Percentiles rank a stretch among this genome's conserved stretches.
Conservation (phyloP, 2,797 vertebrate species). For the Oreochromis mossambicus region DNA sequence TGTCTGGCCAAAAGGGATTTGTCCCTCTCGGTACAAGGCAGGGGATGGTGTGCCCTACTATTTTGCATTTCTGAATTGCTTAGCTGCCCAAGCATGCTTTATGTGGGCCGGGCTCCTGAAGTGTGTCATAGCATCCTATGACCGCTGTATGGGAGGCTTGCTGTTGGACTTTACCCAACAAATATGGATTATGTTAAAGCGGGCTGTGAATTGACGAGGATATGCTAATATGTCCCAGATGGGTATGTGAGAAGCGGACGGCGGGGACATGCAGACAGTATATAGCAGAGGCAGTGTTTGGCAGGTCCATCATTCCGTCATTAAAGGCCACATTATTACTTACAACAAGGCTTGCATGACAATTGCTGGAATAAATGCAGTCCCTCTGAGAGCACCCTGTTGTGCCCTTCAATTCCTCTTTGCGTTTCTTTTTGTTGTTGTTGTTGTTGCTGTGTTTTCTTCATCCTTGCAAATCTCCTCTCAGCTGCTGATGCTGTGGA, state of each 20-base stretch:
- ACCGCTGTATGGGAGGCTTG: slow-evolving; percentile 82
- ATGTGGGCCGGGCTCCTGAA: slow-evolving; percentile 82
- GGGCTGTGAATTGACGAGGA: slow-evolving; percentile 93
- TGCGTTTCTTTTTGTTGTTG: slow-evolving; percentile 29
- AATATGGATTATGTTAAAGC: slow-evolving; percentile 99
- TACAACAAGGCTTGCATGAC: slow-evolving; percentile 96
- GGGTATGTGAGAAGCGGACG: slow-evolving; percentile 86
- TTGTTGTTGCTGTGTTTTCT: slow-evolving; percentile 24
- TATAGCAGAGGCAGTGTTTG: slow-evolving; percentile 94
- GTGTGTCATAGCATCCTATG: slow-evolving; percentile 92
- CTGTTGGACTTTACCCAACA: slow-evolving; percentile 97
- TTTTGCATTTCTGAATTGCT: slow-evolving; percentile 99
- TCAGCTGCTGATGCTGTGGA: slow-evolving; percentile 59
- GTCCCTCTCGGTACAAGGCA: slow-evolving; percentile 87
- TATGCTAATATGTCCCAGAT: slow-evolving; percentile 99
- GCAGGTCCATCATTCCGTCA: slow-evolving; percentile 99
- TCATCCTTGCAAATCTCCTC: slow-evolving; percentile 60
- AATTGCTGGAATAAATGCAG: slow-evolving; percentile 85
- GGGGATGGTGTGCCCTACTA: slow-evolving; percentile 78
- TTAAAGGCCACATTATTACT: slow-evolving; percentile 99
- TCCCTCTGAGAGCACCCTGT: slow-evolving; percentile 75
- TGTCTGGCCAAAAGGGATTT: slow-evolving; percentile 94
- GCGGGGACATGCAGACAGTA: slow-evolving; percentile 87
- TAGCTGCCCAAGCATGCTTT: slow-evolving; percentile 95
- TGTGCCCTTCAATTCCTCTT: slow-evolving; percentile 73